These are phyloP conservation scores for Scaptomyza polygonia DNA, from an alignment of 2,888 invertebrate species.

Conservation along the genomic window DNA sequence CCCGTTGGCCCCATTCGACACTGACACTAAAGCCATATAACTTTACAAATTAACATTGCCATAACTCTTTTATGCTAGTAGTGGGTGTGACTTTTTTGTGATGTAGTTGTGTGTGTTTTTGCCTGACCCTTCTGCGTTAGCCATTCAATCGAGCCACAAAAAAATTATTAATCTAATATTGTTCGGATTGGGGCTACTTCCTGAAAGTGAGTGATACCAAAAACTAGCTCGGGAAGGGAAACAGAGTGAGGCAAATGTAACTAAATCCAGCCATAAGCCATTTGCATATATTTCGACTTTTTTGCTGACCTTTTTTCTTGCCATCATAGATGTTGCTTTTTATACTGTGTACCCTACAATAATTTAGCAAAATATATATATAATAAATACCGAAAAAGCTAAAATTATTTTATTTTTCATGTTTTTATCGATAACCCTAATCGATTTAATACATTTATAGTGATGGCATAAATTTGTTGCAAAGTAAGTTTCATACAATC, in stretches of 20 bases:
- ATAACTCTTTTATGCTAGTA: constrained; percentile 45
- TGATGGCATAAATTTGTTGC: too few relatives aligned
- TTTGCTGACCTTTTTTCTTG: constrained; percentile 41
- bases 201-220: constrained; percentile 63
- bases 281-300: constrained; percentile 71
- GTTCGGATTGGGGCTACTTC: constrained; percentile 31
- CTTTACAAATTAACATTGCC: constrained; percentile 68
- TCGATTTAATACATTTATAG: not conserved
- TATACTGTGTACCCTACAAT: not conserved
- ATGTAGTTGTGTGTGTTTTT: constrained; percentile 8
- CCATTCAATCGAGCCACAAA: constrained; percentile 59
- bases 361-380: too few relatives aligned
- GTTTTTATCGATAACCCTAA: not conserved
- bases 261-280: constrained; percentile 70
- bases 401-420: not conserved
- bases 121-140: constrained; percentile 54
- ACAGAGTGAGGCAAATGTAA: constrained; percentile 61
- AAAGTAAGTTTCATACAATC: too few relatives aligned
- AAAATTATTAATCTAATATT: constrained; percentile 42
- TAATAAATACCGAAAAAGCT: not conserved
- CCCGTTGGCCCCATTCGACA: constrained; percentile 41
- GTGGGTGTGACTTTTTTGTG: not conserved
- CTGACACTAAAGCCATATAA: constrained; percentile 49
- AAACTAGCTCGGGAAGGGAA: constrained; percentile 36
- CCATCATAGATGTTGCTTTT: constrained; percentile 21